These are phyloP conservation scores for Serinus canaria DNA, from an alignment of 2,113 vertebrate species.

Conservation along the genomic window DNA sequence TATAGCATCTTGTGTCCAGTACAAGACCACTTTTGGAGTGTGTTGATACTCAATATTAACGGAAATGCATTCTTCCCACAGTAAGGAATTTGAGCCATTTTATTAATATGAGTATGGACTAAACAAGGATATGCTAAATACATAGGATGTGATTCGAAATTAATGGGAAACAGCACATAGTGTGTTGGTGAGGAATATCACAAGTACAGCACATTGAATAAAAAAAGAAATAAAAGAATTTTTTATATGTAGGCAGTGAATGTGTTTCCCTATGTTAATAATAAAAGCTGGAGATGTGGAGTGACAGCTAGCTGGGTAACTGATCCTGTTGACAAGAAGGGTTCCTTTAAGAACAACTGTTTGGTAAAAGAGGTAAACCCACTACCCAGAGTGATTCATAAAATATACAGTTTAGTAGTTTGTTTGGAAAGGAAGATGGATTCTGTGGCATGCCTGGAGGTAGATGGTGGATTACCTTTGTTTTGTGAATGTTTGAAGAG, in stretches of 20 bases:
- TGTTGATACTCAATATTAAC: background rate
- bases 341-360: background rate
- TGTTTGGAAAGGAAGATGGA: background rate
- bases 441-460: background rate
- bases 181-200: background rate
- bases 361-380: background rate
- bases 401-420: background rate
- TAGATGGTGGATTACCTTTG: background rate
- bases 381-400: background rate
- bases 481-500: slow-evolving; percentile 31
- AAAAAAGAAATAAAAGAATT: background rate
- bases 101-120: background rate
- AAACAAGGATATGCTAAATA: background rate
- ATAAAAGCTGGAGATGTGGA: background rate
- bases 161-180: background rate
- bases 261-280: background rate
- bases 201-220: background rate
- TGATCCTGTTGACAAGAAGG: background rate
- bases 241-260: background rate
- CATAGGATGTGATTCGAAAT: background rate
- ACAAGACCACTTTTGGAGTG: background rate
- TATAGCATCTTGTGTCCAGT: background rate
- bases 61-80: background rate
- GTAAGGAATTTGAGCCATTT: background rate
- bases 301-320: background rate